Conservation (phyloP, 1,140 invertebrate species). For the Philotrypesis tridentata region DNA sequence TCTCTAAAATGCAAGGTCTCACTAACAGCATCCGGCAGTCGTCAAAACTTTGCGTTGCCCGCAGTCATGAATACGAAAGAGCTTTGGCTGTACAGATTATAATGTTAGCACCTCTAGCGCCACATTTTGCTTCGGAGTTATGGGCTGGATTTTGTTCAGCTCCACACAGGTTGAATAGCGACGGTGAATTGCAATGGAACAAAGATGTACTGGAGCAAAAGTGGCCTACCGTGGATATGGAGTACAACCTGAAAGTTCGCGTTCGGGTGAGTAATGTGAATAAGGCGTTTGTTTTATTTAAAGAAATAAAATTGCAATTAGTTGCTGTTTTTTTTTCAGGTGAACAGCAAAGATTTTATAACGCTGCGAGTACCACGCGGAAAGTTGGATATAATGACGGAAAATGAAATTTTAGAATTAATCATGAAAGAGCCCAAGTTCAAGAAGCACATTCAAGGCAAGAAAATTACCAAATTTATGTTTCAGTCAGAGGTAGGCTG, state of each 20-base stretch:
- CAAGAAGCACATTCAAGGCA: slow-evolving; percentile 49
- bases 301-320: slow-evolving; percentile 36
- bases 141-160: slow-evolving; percentile 86
- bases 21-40: slow-evolving; percentile 80
- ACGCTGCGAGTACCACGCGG: slow-evolving; percentile 73
- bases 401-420: slow-evolving; percentile 75
- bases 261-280: slow-evolving; percentile 74
- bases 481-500: slow-evolving; percentile 55
- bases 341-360: slow-evolving; percentile 75
- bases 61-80: slow-evolving; percentile 85
- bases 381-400: slow-evolving; percentile 73
- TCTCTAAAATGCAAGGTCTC: slow-evolving; percentile 89
- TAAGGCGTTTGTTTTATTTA: slow-evolving; percentile 37
- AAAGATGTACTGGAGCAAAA: slow-evolving; percentile 80
- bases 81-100: slow-evolving; percentile 86
- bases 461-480: slow-evolving; percentile 52
- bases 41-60: slow-evolving; percentile 76
- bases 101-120: slow-evolving; percentile 89
- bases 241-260: slow-evolving; percentile 80
- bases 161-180: slow-evolving; percentile 72
- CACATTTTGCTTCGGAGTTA: slow-evolving; percentile 92
- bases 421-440: slow-evolving; percentile 67
- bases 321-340: slow-evolving; percentile 61
- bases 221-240: slow-evolving; percentile 87
- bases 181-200: slow-evolving; percentile 77